Percentiles rank a stretch among this genome's conserved stretches.
Evolutionary conservation across 2,113 vertebrate species (phyloP).

Genomic region (Monopterus albus): DNA sequence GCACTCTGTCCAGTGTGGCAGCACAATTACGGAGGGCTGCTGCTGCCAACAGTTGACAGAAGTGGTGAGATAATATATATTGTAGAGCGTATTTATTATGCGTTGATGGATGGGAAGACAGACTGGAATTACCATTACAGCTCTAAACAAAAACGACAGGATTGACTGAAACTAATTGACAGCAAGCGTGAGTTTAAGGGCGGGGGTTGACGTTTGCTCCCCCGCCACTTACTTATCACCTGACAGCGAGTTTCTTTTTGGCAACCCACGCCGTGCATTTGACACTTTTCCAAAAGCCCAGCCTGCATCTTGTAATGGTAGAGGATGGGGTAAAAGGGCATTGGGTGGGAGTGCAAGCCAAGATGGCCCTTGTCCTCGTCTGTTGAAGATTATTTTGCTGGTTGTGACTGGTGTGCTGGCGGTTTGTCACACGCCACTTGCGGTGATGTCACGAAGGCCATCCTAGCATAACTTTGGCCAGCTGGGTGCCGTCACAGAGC

Average conservation of each 20-base stretch:
- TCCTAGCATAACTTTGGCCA: slow-evolving; percentile 61
- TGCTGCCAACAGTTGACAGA: slow-evolving; percentile 65
- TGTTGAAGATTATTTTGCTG: slow-evolving; percentile 73
- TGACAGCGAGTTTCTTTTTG: slow-evolving; percentile 69
- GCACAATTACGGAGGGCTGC: slow-evolving; percentile 61
- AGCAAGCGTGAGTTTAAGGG: slow-evolving; percentile 46
- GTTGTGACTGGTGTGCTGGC: slow-evolving; percentile 56
- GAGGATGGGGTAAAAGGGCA: slow-evolving; percentile 45
- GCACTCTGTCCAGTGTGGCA: slow-evolving; percentile 51
- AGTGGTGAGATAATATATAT: slow-evolving; percentile 66
- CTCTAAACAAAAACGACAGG: slow-evolving; percentile 65
- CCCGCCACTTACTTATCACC: slow-evolving; percentile 74
- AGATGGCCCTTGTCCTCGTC: slow-evolving; percentile 67
- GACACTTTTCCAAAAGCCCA: slow-evolving; percentile 46
- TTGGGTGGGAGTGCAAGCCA: slow-evolving; percentile 39
- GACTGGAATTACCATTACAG: slow-evolving; percentile 65
- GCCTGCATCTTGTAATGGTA: slow-evolving; percentile 24
- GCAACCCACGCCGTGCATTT: slow-evolving; percentile 52
- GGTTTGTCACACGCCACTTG: slow-evolving; percentile 71
- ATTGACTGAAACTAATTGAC: slow-evolving; percentile 81
- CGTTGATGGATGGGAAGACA: slow-evolving; percentile 62
- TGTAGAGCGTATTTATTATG: slow-evolving; percentile 67
- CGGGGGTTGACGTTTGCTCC: slow-evolving; percentile 54
- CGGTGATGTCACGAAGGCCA: slow-evolving; percentile 69
- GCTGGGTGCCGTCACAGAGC: slow-evolving; percentile 68